Conservation (phyloP, 2,113 vertebrate genomes). For the Monarcha castaneiventris region DNA sequence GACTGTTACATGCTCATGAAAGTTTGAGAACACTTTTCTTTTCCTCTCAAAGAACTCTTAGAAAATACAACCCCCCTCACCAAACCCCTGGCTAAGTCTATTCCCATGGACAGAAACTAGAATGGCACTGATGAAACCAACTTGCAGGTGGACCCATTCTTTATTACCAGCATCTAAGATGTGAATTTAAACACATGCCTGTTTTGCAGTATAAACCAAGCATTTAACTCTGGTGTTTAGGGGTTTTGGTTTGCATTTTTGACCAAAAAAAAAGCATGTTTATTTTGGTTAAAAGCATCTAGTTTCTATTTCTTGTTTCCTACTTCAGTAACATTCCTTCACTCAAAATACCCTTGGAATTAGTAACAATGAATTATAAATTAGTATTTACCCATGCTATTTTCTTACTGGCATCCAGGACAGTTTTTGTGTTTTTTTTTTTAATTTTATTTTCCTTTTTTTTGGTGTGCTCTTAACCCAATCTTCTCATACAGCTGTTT, state of each 20-base stretch:
- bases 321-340: not conserved
- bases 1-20: not conserved
- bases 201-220: not conserved
- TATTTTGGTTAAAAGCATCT: not conserved
- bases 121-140: not conserved
- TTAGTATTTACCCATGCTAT: not conserved
- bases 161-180: not conserved
- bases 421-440: accelerated
- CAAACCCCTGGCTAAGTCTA: not conserved
- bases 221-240: not conserved
- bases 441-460: too few species aligned
- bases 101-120: not conserved
- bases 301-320: not conserved
- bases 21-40: not conserved
- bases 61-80: not conserved
- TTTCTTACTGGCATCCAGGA: not conserved
- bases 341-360: not conserved
- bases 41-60: not conserved
- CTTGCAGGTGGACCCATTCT: not conserved
- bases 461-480: not conserved
- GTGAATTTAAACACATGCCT: not conserved
- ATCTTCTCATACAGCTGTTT: not conserved
- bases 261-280: not conserved
- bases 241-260: not conserved
- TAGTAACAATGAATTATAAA: not conserved